Evolutionary conservation across 1,140 invertebrate species (phyloP).

Genomic region (Drosophila ambigua): DNA sequence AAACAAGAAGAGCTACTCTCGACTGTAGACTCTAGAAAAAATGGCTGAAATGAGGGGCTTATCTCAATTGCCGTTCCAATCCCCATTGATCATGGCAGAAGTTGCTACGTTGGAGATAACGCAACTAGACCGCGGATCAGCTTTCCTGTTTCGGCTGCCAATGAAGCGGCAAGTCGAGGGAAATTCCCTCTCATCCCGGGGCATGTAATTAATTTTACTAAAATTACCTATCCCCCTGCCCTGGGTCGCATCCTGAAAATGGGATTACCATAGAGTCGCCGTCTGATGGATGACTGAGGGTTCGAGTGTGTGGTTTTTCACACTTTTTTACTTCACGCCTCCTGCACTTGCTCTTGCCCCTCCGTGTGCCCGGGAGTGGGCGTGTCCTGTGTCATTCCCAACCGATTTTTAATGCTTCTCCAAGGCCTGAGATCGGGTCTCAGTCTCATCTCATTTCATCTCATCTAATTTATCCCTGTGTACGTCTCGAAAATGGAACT

Average conservation of each 20-base stretch:
- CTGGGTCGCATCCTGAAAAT: conserved; percentile 34
- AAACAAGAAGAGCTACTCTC: neutral
- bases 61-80: conserved; percentile 13
- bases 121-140: conserved; percentile 25
- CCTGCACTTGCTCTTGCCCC: conserved; percentile 47
- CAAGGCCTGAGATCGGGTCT: conserved; percentile 41
- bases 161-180: conserved; percentile 48
- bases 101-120: conserved; percentile 3
- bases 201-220: conserved; percentile 81
- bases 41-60: conserved; percentile 48
- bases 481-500: conserved; percentile 46
- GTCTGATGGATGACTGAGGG: conserved; percentile 29
- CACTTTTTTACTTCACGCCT: conserved; percentile 73
- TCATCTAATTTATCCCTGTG: conserved; percentile 31
- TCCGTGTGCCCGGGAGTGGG: conserved; percentile 21
- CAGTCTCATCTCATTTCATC: conserved; percentile 33
- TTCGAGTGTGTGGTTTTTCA: conserved; percentile 73
- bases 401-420: conserved; percentile 74
- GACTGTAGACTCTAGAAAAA: conserved; percentile 32
- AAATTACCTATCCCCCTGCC: conserved; percentile 53
- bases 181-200: neutral
- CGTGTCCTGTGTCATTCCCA: conserved; percentile 63
- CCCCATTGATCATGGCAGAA: neutral
- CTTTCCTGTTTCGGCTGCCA: conserved; percentile 35
- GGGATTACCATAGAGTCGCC: conserved; percentile 41